These are phyloP conservation scores for Esperia sulphurella DNA, from an alignment of 2,888 invertebrate species.

Conservation along the genomic window DNA sequence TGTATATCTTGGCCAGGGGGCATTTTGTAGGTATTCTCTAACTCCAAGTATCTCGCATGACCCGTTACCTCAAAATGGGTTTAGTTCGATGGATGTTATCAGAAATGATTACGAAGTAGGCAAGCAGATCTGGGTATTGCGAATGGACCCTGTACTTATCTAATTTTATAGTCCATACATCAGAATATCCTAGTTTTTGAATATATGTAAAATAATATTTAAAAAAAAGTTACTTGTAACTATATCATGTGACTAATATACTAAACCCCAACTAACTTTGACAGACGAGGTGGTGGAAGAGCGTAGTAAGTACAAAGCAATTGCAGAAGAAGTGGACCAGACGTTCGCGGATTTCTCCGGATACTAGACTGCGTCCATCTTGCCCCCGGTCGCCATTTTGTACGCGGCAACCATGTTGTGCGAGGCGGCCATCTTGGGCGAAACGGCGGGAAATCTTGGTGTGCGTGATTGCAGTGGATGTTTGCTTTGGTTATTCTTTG, in stretches of 20 bases:
- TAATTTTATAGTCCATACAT: too few species aligned
- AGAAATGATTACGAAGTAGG: too few species aligned
- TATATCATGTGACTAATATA: conserved; percentile 9
- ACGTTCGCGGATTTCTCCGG: conserved; percentile 97
- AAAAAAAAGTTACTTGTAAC: background rate
- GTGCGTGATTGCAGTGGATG: conserved; percentile 17
- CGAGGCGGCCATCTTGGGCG: background rate
- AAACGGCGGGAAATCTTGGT: conserved; percentile 1
- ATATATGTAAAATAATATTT: too few species aligned
- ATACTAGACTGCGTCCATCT: conserved; percentile 77
- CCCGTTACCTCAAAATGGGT: too few species aligned
- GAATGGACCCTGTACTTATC: too few species aligned
- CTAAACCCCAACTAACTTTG: conserved; percentile 38
- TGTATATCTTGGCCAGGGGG: too few species aligned
- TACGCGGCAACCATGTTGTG: conserved; percentile 1
- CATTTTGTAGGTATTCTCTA: too few species aligned
- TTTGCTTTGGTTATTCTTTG: conserved; percentile 11
- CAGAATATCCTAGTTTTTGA: too few species aligned
- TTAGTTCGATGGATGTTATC: too few species aligned
- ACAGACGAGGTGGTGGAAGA: conserved; percentile 93
- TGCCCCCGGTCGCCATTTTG: background rate
- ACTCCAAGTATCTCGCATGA: too few species aligned
- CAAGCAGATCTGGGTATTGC: too few species aligned
- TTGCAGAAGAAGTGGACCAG: conserved; percentile 98
- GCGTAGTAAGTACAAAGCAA: conserved; percentile 98